Evolutionary conservation across 30 jellyfish, hydroid and myxozoan species (phyloP), one percentile per base, ranked within the genome.

Genomic region (Cassiopea andromeda): DNA sequence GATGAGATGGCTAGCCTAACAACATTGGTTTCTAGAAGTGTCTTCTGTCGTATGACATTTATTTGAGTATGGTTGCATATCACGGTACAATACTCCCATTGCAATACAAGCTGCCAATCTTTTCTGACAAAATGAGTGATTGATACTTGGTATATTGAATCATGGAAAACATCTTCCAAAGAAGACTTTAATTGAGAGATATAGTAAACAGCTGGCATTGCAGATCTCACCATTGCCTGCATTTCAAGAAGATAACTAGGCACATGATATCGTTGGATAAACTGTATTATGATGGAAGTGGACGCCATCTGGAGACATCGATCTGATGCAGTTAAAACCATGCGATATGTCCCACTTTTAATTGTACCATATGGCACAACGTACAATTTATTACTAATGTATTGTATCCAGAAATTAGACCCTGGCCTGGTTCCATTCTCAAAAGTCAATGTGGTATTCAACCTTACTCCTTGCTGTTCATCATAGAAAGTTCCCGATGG

Each of bases 401-500:
- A 44, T 59, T 90, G 87, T 38, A 94, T 85, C 98, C 98, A 94
- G 58, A 71, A 73, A 7, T n/a, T 27, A 4, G 90, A 17, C 48
- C 46, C 72, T 8, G 90, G 89, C 19, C 1, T 58, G 1, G 87
- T 79, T 14, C 92, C 94, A 44, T 90, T 87, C 57, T 44, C 84
- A 66, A 38, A 79, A 27, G 80, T 48, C 87, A 85, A 45, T 4
- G 68, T 74, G 47, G 69, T 38, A 6, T 43, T 27, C 79, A 94
- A 58, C 3, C 64, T 68, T 1, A 81, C 48, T 10, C 92, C 93
- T 46, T 90, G 89, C 27, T 89, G 97, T 61, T 81, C 87, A 61
- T 94, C 98, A 61, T 81, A 79, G 81, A 94, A 94, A n/a, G 91
- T 67, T 12, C 83, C 90, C 43, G 92, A 43, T 2, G 96, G 96